phyloP scores from a whole-genome alignment of 2,888 invertebrate species.

The Pterostichus madidus region DNA sequence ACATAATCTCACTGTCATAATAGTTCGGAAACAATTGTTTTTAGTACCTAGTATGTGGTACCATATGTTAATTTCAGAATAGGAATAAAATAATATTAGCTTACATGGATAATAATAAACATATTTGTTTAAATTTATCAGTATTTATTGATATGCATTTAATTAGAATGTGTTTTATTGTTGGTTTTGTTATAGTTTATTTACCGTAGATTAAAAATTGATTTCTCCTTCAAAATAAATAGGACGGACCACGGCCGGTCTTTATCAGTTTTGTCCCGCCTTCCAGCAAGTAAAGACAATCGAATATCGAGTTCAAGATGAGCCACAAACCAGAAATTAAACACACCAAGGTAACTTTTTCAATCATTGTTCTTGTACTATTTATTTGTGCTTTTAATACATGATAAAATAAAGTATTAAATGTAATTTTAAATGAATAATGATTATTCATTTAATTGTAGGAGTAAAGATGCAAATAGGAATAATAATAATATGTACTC shows the following conservation, averaged over 20 bases:
- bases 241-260: background rate
- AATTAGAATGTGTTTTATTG: constrained; percentile 22
- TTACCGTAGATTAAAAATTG: constrained; percentile 20
- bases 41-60: constrained; percentile 6
- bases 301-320: constrained; percentile 16
- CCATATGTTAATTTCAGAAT: background rate
- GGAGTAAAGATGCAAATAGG: too few relatives aligned
- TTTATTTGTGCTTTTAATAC: too few relatives aligned
- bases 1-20: background rate
- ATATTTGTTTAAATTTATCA: constrained; percentile 25
- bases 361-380: too few relatives aligned
- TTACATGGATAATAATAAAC: constrained; percentile 1
- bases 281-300: background rate
- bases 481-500: too few relatives aligned
- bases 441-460: too few relatives aligned
- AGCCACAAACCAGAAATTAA: constrained; percentile 26
- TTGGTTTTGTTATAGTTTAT: constrained; percentile 1
- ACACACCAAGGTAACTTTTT: constrained; percentile 35
- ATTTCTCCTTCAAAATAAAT: constrained; percentile 29
- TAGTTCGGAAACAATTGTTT: background rate
- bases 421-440: too few relatives aligned
- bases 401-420: too few relatives aligned
- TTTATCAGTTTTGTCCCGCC: constrained; percentile 23
- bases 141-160: constrained; percentile 3
- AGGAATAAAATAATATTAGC: background rate